Percentiles rank a stretch among this genome's conserved stretches.
Conservation (phyloP, 1,140 invertebrate species). For the Dendroctonus ponderosae region DNA sequence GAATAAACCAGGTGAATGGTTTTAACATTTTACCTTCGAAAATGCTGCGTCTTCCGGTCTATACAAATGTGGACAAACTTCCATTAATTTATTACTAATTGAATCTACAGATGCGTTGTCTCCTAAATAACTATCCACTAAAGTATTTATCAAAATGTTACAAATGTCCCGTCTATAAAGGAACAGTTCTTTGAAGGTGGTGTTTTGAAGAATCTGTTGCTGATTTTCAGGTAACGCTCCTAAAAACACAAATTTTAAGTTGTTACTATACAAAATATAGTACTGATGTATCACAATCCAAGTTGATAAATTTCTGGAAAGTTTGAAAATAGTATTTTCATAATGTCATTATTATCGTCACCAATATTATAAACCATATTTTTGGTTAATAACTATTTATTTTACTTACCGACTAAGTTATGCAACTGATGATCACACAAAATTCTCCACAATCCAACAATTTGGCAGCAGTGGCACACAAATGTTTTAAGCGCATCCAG, state of each 20-base stretch:
- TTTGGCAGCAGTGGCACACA: constrained; percentile 80
- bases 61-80: constrained; percentile 92
- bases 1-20: not conserved
- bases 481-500: constrained; percentile 75
- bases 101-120: constrained; percentile 93
- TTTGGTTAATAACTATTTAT: no score
- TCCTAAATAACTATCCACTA: constrained; percentile 85
- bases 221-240: constrained; percentile 61
- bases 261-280: not conserved
- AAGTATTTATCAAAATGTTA: constrained; percentile 67
- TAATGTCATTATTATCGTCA: no score
- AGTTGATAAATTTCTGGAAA: no score
- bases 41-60: constrained; percentile 93
- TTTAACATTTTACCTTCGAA: constrained; percentile 67
- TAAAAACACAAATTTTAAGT: constrained; percentile 60
- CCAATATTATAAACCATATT: no score
- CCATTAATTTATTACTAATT: constrained; percentile 83
- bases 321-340: no score
- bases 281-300: no score
- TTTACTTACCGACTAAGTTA: constrained; percentile 35
- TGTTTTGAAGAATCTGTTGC: constrained; percentile 59
- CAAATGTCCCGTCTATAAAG: constrained; percentile 81
- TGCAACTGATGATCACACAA: constrained; percentile 92
- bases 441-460: constrained; percentile 91
- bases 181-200: constrained; percentile 73